These are phyloP conservation scores for Anser cygnoides DNA, from an alignment of 2,113 vertebrate species.

Conservation along the genomic window DNA sequence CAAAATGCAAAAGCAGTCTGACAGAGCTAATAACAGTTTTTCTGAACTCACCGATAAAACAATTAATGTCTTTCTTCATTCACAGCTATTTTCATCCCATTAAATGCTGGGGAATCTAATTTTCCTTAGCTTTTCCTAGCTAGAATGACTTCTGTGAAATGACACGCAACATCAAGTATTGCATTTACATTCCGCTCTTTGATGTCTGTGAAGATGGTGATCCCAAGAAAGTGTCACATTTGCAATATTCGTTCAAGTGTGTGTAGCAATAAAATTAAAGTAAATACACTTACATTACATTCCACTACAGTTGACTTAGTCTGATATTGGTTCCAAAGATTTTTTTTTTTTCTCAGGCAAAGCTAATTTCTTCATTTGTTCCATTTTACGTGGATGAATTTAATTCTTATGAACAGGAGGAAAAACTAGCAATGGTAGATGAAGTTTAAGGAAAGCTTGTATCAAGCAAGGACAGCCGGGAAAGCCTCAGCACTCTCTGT, in stretches of 20 bases:
- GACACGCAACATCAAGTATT: background rate
- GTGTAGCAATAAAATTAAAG: background rate
- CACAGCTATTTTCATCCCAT: background rate
- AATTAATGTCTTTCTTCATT: background rate
- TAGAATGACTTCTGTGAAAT: background rate
- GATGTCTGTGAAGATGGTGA: background rate
- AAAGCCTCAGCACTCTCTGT: background rate
- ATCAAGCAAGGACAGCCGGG: background rate
- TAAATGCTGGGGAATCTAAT: background rate
- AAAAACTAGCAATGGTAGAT: background rate
- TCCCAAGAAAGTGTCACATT: background rate
- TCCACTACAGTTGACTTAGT: background rate
- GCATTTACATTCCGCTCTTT: conserved; percentile 1
- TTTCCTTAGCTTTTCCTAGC: conserved; percentile 6
- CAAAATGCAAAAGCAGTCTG: background rate
- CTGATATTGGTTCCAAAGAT: background rate
- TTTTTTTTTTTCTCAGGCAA: background rate
- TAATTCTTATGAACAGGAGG: background rate
- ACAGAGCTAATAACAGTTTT: background rate
- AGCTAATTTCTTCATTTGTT: background rate
- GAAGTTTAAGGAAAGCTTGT: background rate
- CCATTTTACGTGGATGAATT: background rate
- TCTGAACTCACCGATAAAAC: background rate
- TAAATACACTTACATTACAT: background rate
- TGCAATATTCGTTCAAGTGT: background rate